Evolutionary conservation across 2,888 invertebrate species (phyloP).

Genomic region (Athripsodes cinereus): DNA sequence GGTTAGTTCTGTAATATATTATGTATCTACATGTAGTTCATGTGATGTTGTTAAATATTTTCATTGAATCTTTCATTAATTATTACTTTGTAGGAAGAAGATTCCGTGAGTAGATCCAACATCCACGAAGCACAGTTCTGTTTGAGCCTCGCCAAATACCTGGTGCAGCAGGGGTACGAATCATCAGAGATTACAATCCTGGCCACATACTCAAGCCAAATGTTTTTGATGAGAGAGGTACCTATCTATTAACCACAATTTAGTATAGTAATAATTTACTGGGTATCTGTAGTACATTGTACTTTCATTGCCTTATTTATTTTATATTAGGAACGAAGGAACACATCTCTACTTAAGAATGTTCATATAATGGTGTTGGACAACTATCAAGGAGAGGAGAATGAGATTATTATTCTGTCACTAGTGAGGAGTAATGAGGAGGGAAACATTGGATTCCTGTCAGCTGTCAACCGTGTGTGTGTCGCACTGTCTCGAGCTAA

Average conservation of each 20-base stretch:
- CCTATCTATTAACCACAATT: not conserved
- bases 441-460: conserved; percentile 64
- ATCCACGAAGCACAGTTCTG: conserved; percentile 59
- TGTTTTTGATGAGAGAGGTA: conserved; percentile 52
- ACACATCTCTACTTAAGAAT: not conserved
- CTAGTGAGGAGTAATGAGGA: conserved; percentile 68
- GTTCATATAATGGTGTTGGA: conserved; percentile 65
- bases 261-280: not conserved
- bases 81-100: conserved; percentile 37
- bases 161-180: conserved; percentile 55
- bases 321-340: conserved; percentile 4
- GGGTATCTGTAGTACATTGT: not conserved
- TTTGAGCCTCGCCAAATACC: conserved; percentile 53
- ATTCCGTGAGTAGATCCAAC: conserved; percentile 57
- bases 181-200: conserved; percentile 65
- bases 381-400: conserved; percentile 78
- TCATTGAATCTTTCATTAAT: not conserved
- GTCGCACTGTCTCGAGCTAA: conserved; percentile 69
- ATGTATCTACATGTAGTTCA: too few species aligned
- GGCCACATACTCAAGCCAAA: conserved; percentile 66
- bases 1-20: conserved; percentile 33
- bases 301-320: not conserved
- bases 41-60: not conserved
- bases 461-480: conserved; percentile 64
- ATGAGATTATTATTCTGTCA: conserved; percentile 70